Evolutionary conservation across 2,797 vertebrate genomes (phyloP).

Genomic region (Coregonus suidteri): DNA sequence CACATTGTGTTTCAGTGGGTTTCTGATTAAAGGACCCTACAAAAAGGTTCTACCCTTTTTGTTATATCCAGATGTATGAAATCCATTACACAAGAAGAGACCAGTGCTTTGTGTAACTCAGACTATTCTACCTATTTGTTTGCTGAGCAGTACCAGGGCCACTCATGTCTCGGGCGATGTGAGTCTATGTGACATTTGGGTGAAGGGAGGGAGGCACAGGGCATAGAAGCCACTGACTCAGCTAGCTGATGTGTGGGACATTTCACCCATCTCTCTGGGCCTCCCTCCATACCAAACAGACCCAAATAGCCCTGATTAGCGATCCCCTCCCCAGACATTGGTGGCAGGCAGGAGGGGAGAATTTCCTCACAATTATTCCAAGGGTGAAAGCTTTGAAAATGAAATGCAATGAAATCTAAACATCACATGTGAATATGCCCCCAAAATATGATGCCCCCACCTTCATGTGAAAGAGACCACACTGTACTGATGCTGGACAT

Average conservation of each 20-base stretch:
- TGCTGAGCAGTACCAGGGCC: conserved; percentile 23
- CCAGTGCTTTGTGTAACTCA: conserved; percentile 15
- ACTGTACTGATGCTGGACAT: neutral
- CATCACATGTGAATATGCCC: conserved; percentile 23
- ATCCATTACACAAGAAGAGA: neutral
- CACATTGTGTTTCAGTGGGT: too few relatives aligned
- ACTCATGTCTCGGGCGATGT: conserved; percentile 53
- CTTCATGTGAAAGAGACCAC: neutral
- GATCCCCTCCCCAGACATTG: conserved; percentile 33
- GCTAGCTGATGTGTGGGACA: conserved; percentile 60
- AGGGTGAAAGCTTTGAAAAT: conserved; percentile 25
- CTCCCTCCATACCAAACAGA: conserved; percentile 35
- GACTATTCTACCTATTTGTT: conserved; percentile 29
- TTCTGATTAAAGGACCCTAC: too few relatives aligned
- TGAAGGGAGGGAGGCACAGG: conserved; percentile 34
- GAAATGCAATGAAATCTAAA: conserved; percentile 30
- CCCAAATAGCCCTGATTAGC: conserved; percentile 56
- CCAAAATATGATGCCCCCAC: neutral
- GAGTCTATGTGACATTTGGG: conserved; percentile 66
- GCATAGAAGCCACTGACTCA: conserved; percentile 62
- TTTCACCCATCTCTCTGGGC: conserved; percentile 61
- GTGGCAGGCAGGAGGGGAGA: conserved; percentile 19
- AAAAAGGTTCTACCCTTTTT: too few relatives aligned
- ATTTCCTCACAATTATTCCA: conserved; percentile 28
- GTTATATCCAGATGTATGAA: neutral